Conservation (phyloP, 2,888 invertebrate species). For the Hemicrepidius hirtus region DNA sequence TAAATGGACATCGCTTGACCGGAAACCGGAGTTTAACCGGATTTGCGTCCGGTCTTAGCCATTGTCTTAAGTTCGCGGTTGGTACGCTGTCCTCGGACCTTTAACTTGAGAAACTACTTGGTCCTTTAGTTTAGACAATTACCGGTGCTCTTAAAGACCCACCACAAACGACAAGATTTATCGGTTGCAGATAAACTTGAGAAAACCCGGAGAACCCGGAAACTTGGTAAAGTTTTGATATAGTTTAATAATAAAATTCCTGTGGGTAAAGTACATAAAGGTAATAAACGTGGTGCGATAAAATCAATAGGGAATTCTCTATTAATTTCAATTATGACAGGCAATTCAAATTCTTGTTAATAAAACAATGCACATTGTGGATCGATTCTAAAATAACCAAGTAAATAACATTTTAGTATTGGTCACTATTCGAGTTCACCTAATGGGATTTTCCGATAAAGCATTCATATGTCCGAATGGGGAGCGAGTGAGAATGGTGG, state of each 20-base stretch:
- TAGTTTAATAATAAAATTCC: neutral
- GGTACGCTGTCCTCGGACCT: slow-evolving; percentile 58
- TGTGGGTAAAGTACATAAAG: neutral
- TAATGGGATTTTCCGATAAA: slow-evolving; percentile 52
- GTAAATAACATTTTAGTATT: slow-evolving; percentile 65
- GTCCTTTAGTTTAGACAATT: slow-evolving; percentile 58
- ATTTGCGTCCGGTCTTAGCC: slow-evolving; percentile 63
- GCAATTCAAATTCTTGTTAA: slow-evolving; percentile 66
- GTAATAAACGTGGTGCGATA: slow-evolving; percentile 49
- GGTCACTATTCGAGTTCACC: slow-evolving; percentile 60
- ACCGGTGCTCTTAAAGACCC: slow-evolving; percentile 53
- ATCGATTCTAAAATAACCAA: slow-evolving; percentile 65
- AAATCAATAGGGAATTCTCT: slow-evolving; percentile 67
- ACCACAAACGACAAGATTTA: slow-evolving; percentile 45
- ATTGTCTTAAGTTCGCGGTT: slow-evolving; percentile 64
- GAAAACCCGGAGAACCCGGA: slow-evolving; percentile 22
- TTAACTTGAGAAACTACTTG: slow-evolving; percentile 60
- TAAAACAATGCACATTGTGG: slow-evolving; percentile 67
- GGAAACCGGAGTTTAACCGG: slow-evolving; percentile 65
- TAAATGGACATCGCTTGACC: slow-evolving; percentile 61
- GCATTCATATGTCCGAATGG: slow-evolving; percentile 47
- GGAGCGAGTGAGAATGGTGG: slow-evolving; percentile 51
- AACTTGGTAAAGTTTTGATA: slow-evolving; percentile 16
- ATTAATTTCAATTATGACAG: slow-evolving; percentile 68
- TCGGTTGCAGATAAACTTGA: slow-evolving; percentile 33